Conservation (phyloP, 2,113 vertebrate genomes). For the Nettapus auritus region DNA sequence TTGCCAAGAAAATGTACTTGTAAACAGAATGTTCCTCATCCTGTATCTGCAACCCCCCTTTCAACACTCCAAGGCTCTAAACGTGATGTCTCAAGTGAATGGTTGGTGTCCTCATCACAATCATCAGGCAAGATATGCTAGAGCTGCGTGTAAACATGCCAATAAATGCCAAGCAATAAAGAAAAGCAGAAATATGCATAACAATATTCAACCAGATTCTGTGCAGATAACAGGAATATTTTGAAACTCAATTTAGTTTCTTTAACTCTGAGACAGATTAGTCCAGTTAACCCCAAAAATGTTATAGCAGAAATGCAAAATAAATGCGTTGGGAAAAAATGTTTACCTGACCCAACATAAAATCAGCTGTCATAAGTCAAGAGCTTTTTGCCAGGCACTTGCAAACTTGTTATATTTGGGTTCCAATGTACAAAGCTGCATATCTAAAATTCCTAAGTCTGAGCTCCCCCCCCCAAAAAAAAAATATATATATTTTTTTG, state of each 20-base stretch:
- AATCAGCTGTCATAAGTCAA: background rate
- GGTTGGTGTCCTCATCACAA: background rate
- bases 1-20: background rate
- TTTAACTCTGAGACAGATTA: background rate
- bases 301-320: background rate
- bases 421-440: background rate
- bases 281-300: background rate
- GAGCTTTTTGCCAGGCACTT: rapidly evolving
- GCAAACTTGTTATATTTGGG: rapidly evolving
- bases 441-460: rapidly evolving
- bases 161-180: background rate
- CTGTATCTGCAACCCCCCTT: background rate
- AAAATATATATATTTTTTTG: too few relatives aligned
- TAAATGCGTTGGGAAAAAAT: background rate
- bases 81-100: background rate
- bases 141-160: background rate
- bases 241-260: background rate
- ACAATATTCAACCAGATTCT: background rate
- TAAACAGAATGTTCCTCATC: background rate
- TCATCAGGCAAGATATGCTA: background rate
- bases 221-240: background rate
- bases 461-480: background rate
- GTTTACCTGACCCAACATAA: background rate
- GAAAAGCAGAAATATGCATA: background rate
- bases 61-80: background rate